phyloP scores from a whole-genome alignment of 2,888 invertebrate species.

The Andrena bicolor region DNA sequence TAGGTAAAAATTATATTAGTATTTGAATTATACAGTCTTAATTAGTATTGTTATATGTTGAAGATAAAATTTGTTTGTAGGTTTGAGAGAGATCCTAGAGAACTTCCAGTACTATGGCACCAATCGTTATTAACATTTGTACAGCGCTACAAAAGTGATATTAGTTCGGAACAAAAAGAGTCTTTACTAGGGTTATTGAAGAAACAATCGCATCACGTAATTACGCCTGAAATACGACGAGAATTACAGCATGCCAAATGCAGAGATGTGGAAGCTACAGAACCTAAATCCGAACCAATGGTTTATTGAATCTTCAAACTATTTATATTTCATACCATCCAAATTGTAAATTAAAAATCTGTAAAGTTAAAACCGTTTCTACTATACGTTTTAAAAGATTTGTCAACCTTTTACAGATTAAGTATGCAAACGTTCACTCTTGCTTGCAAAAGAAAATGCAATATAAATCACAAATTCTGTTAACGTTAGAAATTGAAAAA shows the following conservation, averaged over 20 bases:
- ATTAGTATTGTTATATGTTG: not conserved
- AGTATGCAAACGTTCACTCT: too few species aligned
- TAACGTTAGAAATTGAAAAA: too few species aligned
- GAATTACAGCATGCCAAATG: constrained; percentile 94
- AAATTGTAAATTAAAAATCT: constrained; percentile 37
- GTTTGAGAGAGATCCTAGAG: constrained; percentile 93
- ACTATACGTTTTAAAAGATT: too few species aligned
- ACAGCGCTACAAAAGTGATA: constrained; percentile 97
- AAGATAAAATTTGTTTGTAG: constrained; percentile 85
- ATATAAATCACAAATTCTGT: too few species aligned
- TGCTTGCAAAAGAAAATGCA: too few species aligned
- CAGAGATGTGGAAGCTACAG: constrained; percentile 89
- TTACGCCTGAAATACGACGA: constrained; percentile 94
- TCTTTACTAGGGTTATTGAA: constrained; percentile 92
- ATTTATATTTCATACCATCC: constrained; percentile 7
- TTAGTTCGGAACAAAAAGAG: constrained; percentile 96
- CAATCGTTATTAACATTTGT: constrained; percentile 97
- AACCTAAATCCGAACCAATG: constrained; percentile 78
- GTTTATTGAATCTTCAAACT: constrained; percentile 44
- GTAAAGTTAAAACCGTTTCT: not conserved
- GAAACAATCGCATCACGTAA: constrained; percentile 89
- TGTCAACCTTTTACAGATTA: too few species aligned
- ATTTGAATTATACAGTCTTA: constrained; percentile 13
- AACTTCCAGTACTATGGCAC: constrained; percentile 98
- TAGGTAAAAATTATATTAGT: constrained; percentile 87